Conservation (phyloP, 53 echinoderm and acorn worm species). For the Echinometra lucunter region DNA sequence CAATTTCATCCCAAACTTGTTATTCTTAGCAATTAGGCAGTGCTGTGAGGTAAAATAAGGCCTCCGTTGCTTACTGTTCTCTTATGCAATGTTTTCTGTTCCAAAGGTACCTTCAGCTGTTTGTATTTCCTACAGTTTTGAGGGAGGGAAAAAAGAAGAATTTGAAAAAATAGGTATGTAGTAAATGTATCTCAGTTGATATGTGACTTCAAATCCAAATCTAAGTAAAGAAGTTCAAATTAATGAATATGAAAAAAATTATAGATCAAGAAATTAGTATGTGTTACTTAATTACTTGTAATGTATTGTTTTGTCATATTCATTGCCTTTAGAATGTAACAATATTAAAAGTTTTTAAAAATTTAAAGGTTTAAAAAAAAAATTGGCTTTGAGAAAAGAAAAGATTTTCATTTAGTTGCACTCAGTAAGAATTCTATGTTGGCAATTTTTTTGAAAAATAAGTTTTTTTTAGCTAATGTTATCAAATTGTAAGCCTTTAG, state of each 20-base stretch:
- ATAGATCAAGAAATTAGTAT: no score
- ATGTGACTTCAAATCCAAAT: not conserved
- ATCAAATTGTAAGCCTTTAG: no score
- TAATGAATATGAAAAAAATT: not conserved
- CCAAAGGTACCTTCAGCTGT: not conserved
- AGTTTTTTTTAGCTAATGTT: no score
- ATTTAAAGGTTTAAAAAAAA: no score
- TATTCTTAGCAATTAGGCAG: slow-evolving; percentile 59
- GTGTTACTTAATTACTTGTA: no score
- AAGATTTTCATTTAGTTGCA: no score
- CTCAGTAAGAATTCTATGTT: no score
- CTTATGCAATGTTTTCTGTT: not conserved
- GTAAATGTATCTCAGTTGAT: not conserved
- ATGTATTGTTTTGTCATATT: no score
- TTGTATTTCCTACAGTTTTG: not conserved
- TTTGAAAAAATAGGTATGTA: not conserved
- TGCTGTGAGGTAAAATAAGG: not conserved
- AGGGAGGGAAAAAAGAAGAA: not conserved
- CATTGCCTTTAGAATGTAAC: no score
- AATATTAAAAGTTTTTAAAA: no score
- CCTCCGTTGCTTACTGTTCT: not conserved
- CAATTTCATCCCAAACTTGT: slow-evolving; percentile 61
- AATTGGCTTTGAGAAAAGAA: no score
- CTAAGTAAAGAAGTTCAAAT: not conserved
- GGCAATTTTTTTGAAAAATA: no score